Base-by-base conservation (phyloP, 2,888 invertebrate species). In the Mythimna lalbum region DNA sequence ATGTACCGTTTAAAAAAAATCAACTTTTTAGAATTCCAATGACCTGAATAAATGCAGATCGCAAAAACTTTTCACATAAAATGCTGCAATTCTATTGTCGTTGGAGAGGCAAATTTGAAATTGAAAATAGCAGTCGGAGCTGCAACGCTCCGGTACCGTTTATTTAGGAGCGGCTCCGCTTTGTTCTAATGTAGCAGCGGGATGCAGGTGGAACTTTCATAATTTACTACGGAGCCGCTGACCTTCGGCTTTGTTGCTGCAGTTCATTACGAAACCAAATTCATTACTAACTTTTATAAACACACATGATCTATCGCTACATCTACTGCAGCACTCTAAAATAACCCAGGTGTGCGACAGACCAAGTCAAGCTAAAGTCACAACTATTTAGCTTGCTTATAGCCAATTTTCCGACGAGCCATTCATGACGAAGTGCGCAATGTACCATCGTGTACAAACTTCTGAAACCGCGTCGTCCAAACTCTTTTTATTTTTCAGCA, bases 31-130 rank as follows among this genome's bases (percentile, higher is more conserved):
- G 86, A 88, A 87, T 89, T 90, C 86, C 83, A 87, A 89, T 88
- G 87, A 80, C 86, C 86, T 86, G 86, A 89, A 89, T 90, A 89
- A 90, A 90, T 81, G 86, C 85, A 85, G 84, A 84, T 86, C 82
- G 86, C 87, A 90, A 90, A 90, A 92, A 90, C 78, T 90, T 91
- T 92, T 80, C 86, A 89, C 90, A 90, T 90, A 90, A 92, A 92
- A 92, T 89, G 85, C 88, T 89, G 89, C 91, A 90, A 91, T 91
- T 90, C 90, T 90, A 90, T 91, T 91, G 91, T 92, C 91, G 89
- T 90, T 90, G 88, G 89, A 88, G 89, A 89, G 90, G 90, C 89
- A 92, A 93, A 94, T 93, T 93, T 93, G 90, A 93, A 94, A 94
- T 94, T 93, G 93, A 93, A 94, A 94, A 93, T 91, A 93, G 92